Evolutionary conservation across 2,797 vertebrate genomes (phyloP), one percentile per base, ranked within the genome.

Genomic region (Anabacerthia variegaticeps): DNA sequence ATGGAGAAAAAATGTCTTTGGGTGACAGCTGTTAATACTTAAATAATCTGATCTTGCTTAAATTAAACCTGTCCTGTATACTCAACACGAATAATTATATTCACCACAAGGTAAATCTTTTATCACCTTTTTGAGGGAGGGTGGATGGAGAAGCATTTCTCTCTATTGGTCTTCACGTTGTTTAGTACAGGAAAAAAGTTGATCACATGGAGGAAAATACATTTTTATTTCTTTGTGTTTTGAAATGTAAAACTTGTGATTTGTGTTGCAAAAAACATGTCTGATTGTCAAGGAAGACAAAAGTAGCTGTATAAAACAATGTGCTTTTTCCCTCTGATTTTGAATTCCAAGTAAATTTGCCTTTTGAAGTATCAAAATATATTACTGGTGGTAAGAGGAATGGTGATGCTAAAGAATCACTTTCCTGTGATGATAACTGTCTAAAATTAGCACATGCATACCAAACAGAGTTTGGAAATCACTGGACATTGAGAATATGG

Each of bases 41-140:
- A 51, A 56, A 52, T 72, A 43, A 54, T 13, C 4, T 39, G 30
- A 26, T 87, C 20, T 87, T 86, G 26, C 36, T 91, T 82, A 44
- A 92, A 76, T 87, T 78, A 54, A 58, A 82, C 54, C 22, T 62
- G 10, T 54, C 15, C 21, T 91, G 4, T 72, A 13, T 65, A 36
- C 10, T 55, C 9, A 44, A 58, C 19, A 30, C 10, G 78, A 74
- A 51, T 36, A 79, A 65, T 77, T 74, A 3, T 34, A 52, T 83
- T 83, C 24, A 56, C 17, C 10, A 54, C 34, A 46, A 62, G 22
- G 43, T 68, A 43, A 36, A 27, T 73, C 18, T 48, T 39, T 28
- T 6, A 12, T 26, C 10, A 12, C 7, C 21, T 69, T 59, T 66
- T 28, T 0, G 0, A 3, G 4, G 13, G 5, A 81, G 17, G 1